Base-by-base conservation (phyloP, 2,797 vertebrate species). In the Urosaurus nigricauda region DNA sequence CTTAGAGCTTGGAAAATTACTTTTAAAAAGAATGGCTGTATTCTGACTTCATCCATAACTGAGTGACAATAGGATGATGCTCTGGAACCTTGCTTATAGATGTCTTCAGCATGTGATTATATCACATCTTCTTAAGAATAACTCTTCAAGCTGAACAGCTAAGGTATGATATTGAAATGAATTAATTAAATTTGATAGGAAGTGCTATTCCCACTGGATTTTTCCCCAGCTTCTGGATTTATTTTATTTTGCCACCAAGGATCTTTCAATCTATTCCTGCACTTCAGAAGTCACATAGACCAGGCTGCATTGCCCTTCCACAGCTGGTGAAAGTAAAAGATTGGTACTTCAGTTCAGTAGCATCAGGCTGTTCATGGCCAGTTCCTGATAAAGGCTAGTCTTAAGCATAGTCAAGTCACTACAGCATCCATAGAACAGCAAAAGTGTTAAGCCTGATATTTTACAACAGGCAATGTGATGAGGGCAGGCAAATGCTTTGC, bases 401-500 rank as follows among this genome's bases (percentile, higher is more conserved):
- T 71, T 56, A 56, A 84, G 35, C 35, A 71, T 21, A 40, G 32
- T 56, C 84, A 53, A 32, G 35, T 32, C 17, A n/a, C 43, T 82
- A 51, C 19, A 82, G 47, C 17, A n/a, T 77, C 70, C n/a, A 32
- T 11, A 77, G 21, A 77, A 56, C 35, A 68, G 71, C 40, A 86
- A 86, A 35, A 16, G 60, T 19, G n/a, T 40, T 82, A 32, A 78
- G 29, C 35, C 3, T 65, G 35, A 56, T 73, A 12, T 47, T 58
- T 56, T 4, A 21, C 60, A 47, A 26, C 79, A 35, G 26, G 26
- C n/a, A 7, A 9, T 85, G 60, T 5, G 9, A 82, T 68, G 37
- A 86, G 79, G 47, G 83, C 35, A 86, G 79, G 47, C 86, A 85
- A 81, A 85, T 51, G 40, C 78, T 88, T 3, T 63, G 71, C 40